phyloP scores from a whole-genome alignment of 1,140 invertebrate genomes.

The Condylostylus longicornis region DNA sequence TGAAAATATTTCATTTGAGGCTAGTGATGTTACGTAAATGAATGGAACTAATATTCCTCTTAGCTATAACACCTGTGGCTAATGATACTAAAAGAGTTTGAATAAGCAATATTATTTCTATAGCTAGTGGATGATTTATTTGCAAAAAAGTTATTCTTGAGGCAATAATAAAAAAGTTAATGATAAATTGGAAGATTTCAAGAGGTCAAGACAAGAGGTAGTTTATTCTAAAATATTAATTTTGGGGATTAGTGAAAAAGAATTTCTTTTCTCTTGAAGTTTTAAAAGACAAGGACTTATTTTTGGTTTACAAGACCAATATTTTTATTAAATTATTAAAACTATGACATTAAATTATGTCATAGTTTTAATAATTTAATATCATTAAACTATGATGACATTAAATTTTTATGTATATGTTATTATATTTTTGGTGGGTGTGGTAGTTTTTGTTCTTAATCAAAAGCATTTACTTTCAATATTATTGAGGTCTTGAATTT shows the following conservation, averaged over 20 bases:
- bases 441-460: constrained; percentile 35
- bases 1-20: constrained; percentile 38
- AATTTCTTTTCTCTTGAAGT: constrained; percentile 36
- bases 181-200: constrained; percentile 33
- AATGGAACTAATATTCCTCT: constrained; percentile 41
- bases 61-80: too few species aligned
- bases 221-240: constrained; percentile 41
- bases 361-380: too few species aligned
- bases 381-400: too few species aligned
- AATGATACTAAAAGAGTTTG: constrained; percentile 35
- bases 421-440: constrained; percentile 30
- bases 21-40: constrained; percentile 39
- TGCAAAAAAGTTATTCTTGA: constrained; percentile 29
- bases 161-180: constrained; percentile 24
- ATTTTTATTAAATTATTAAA: constrained; percentile 44
- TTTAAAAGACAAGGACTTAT: constrained; percentile 36
- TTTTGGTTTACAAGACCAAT: constrained; percentile 43
- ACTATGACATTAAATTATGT: too few species aligned
- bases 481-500: constrained; percentile 39
- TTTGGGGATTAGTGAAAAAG: constrained; percentile 43
- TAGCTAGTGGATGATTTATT: constrained; percentile 34
- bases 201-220: too few species aligned
- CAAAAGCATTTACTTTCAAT: constrained; percentile 37
- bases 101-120: constrained; percentile 35
- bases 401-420: too few species aligned